These are phyloP conservation scores for Huso huso DNA, from an alignment of 2,797 vertebrate species.

Conservation along the genomic window DNA sequence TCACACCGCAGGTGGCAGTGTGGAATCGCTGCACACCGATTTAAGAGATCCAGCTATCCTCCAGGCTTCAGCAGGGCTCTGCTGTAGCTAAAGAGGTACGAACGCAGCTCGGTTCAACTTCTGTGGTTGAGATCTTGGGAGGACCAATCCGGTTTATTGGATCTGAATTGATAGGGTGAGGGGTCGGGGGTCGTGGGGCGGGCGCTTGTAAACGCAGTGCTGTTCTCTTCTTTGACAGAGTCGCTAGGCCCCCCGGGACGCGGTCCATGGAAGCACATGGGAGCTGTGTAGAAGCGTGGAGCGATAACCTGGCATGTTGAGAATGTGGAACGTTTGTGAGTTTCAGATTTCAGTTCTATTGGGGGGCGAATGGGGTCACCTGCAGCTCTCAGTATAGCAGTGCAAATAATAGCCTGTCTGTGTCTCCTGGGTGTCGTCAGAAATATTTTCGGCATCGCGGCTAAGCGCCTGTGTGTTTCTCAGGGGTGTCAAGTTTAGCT, in stretches of 20 bases:
- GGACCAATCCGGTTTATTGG: no score
- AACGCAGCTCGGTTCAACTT: no score
- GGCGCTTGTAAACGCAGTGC: neutral
- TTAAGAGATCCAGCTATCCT: no score
- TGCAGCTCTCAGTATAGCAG: neutral
- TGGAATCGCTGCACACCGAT: no score
- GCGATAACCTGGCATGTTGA: conserved; percentile 1
- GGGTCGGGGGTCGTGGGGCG: no score
- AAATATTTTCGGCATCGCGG: conserved; percentile 21
- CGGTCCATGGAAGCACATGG: neutral
- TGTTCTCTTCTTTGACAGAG: conserved; percentile 3
- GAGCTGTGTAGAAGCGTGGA: neutral
- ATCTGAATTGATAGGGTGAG: no score
- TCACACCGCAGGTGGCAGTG: no score
- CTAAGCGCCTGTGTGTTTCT: conserved; percentile 31
- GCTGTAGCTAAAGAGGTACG: no score
- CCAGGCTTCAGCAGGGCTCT: no score
- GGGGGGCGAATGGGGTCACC: neutral
- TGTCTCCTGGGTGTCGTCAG: conserved; percentile 12
- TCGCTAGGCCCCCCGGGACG: neutral
- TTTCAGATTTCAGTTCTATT: conserved; percentile 3
- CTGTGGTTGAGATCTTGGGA: no score
- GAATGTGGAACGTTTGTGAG: conserved; percentile 4
- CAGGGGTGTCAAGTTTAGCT: conserved; percentile 37
- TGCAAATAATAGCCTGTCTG: neutral